Evolutionary conservation across 2,113 vertebrate genomes (phyloP).

Genomic region (Halcyon senegalensis): DNA sequence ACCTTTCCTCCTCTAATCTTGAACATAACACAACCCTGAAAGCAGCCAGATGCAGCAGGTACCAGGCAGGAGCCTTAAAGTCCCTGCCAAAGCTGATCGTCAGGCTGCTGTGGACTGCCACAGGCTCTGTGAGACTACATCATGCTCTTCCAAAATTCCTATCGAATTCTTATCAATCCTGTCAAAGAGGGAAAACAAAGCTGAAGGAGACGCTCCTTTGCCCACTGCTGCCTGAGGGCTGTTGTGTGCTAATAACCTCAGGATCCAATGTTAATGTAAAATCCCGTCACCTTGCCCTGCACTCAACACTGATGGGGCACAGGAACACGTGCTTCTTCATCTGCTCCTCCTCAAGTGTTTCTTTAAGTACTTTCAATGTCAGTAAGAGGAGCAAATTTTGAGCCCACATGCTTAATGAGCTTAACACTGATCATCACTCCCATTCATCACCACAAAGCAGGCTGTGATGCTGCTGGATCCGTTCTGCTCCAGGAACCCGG

Average conservation of each 20-base stretch:
- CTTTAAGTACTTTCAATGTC: background rate
- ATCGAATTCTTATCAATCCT: background rate
- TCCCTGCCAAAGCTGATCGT: background rate
- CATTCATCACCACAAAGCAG: background rate
- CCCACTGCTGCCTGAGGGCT: background rate
- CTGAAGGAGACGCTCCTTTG: background rate
- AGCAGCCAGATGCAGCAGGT: background rate
- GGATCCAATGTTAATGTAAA: background rate
- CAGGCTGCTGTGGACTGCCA: background rate
- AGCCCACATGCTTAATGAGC: background rate
- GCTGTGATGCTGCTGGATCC: accelerated
- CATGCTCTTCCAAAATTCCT: background rate
- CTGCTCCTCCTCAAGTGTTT: background rate
- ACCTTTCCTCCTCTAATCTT: background rate
- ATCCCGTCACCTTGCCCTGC: background rate
- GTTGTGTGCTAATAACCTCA: background rate
- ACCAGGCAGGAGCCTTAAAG: background rate
- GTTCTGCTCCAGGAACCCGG: background rate
- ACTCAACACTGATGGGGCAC: background rate
- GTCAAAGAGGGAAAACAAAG: background rate
- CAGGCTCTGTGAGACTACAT: background rate
- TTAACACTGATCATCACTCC: background rate
- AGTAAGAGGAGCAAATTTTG: background rate
- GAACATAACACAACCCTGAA: background rate
- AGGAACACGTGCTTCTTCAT: background rate